Base-by-base conservation (phyloP, 1,140 invertebrate species). In the Cepaea nemoralis region DNA sequence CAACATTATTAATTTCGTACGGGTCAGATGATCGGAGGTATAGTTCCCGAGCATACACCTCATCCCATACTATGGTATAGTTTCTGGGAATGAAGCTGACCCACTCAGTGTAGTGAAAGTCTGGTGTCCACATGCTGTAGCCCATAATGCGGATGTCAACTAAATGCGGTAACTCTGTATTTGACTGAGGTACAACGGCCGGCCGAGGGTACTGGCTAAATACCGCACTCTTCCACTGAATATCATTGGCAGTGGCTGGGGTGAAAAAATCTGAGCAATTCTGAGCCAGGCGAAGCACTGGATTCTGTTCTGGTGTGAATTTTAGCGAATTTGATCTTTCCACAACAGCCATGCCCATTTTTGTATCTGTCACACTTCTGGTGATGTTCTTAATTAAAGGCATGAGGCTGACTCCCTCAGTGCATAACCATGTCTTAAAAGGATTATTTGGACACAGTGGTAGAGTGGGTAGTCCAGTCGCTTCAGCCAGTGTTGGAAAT, bases 161-260 rank as follows among this genome's bases (percentile, higher is more conserved):
- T 22, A 96, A 89, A 35, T 92, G 92, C 22, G 96, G 96, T 88
- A 96, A 94, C 87, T 97, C 96, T 74, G 95, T 96, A 86, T 96
- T 94, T 24, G 93, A 93, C 83, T 93, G 89, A 3, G 96, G 95
- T 83, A 92, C 88, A 40, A 93, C 87, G 16, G 94, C 93, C 1
- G 95, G 95, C 81, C 96, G 93, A 14, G 96, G 96, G 92, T 95
- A 97, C 90, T 97, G 96, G 86, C 95, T 95, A 67, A 96, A 94
- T 3, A 94, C 94, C 24, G 87, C 89, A 16, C 75, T 85, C 82
- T 91, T 91, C 86, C 87, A 88, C 22, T 75, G 40, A 48, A 33
- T 3, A 22, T 37, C 31, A 14, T 45, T 22, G 31, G 33, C 14
- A 0, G 37, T 14, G 1, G 42, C 63, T 39, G 77, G 5, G 31